Evolutionary conservation across 2,113 vertebrate genomes (phyloP).

Genomic region (Synodontis membranacea): DNA sequence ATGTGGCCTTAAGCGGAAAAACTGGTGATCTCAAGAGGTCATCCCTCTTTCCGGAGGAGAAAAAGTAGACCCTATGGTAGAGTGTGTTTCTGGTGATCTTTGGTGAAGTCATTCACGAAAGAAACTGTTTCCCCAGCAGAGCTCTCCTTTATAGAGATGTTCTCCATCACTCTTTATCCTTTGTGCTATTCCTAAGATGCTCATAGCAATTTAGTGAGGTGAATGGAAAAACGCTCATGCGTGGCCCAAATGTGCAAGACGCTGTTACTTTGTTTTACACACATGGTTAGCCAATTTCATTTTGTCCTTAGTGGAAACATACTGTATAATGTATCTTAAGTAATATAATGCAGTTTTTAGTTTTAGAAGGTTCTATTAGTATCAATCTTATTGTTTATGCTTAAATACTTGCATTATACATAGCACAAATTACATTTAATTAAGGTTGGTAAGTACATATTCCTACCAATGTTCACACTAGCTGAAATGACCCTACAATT

Average conservation of each 20-base stretch:
- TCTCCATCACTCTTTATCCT: constrained; percentile 39
- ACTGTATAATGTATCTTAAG: constrained; percentile 2
- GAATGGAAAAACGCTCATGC: constrained; percentile 46
- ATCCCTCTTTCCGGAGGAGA: constrained; percentile 77
- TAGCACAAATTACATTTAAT: background rate
- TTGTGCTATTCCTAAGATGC: constrained; percentile 45
- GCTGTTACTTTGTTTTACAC: constrained; percentile 37
- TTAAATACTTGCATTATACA: background rate
- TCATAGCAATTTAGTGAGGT: constrained; percentile 47
- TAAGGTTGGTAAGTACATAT: background rate
- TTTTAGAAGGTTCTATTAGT: constrained; percentile 3
- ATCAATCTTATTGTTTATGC: background rate
- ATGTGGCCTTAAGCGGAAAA: constrained; percentile 75
- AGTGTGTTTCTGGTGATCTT: constrained; percentile 78
- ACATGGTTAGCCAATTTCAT: constrained; percentile 25
- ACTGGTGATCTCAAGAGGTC: constrained; percentile 76
- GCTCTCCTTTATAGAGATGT: constrained; percentile 52
- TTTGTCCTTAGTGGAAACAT: constrained; percentile 30
- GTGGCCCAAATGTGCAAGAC: constrained; percentile 24
- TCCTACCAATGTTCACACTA: background rate
- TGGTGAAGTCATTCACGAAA: constrained; percentile 80
- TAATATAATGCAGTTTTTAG: constrained; percentile 21
- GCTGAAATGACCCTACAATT: background rate
- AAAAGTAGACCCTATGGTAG: constrained; percentile 72
- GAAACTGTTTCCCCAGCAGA: constrained; percentile 83